Evolutionary conservation across 2,888 invertebrate genomes (phyloP), one percentile per base, ranked within the genome.

Genomic region (Stenurella melanura): DNA sequence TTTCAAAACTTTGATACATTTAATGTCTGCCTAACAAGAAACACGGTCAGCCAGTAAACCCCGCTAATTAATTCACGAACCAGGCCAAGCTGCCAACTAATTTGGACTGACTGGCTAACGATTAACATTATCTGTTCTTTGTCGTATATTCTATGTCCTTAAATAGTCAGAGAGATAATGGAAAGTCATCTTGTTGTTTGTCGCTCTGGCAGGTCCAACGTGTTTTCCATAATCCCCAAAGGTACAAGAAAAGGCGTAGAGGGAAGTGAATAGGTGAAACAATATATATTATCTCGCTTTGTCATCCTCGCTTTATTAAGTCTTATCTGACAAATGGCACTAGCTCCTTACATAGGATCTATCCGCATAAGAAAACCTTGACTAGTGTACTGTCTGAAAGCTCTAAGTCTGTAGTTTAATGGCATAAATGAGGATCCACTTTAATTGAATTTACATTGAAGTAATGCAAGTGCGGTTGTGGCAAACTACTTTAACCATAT

Each of bases 81-180:
- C 26, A 38, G 34, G 26, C 69, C 30, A 58, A 72, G 60, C 61
- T 69, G 67, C n/a, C 38, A 74, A 74, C 50, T 74, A 74, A 74
- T 74, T 68, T 67, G n/a, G 56, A 30, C 58, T 30, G 66, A 58
- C 73, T 54, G 61, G 54, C 54, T 54, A 73, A 73, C 70, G 70
- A 60, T 70, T 58, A 70, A 60, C 70, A 70, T 70, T 70, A 73
- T 73, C 66, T 73, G 61, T 73, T 73, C 60, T 66, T 66, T 58
- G 73, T 30, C 50, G 58, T 26, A 4, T 30, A 30, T 71, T 26
- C 60, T 42, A 12, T 30, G 17, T 30, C 26, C 54, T 30, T 17
- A 50, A 67, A 67, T 21, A 38, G 38, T 18, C 42, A 42, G 15
- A 15, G 60, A 38, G 70, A 70, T 60, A 60, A 58, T 18, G 38